A percentile compares a stretch with the other conserved stretches of the same genome.
Conservation (phyloP, 2,797 vertebrate genomes). For the Karalla daura region DNA sequence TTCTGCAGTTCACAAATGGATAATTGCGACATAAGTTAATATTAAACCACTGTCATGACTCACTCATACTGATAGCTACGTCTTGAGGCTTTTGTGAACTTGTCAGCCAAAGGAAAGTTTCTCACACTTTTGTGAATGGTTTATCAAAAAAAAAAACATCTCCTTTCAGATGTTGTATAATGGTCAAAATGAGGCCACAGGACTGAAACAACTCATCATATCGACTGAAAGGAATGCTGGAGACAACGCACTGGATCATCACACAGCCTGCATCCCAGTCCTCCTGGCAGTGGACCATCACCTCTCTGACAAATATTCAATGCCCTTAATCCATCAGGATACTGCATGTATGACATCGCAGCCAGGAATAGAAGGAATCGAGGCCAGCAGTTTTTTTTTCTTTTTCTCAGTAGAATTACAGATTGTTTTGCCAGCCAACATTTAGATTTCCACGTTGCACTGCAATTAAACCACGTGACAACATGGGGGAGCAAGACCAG, state of each 20-base stretch:
- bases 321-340: slow-evolving; percentile 68
- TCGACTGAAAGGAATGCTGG: slow-evolving; percentile 50
- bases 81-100: slow-evolving; percentile 8
- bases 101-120: slow-evolving; percentile 57
- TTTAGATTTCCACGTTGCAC: slow-evolving; percentile 22
- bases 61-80: slow-evolving; percentile 12
- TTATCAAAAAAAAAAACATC: slow-evolving; percentile 22
- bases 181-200: slow-evolving; percentile 34
- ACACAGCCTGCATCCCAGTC: slow-evolving; percentile 33
- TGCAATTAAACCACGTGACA: slow-evolving; percentile 12
- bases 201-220: slow-evolving; percentile 52
- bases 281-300: slow-evolving; percentile 74
- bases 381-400: slow-evolving; percentile 48
- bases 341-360: slow-evolving; percentile 28
- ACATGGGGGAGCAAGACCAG: slow-evolving; percentile 32
- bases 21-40: slow-evolving; percentile 30
- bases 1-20: slow-evolving; percentile 30
- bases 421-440: slow-evolving; percentile 22
- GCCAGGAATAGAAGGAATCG: slow-evolving; percentile 42
- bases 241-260: slow-evolving; percentile 52
- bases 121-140: slow-evolving; percentile 53
- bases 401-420: slow-evolving; percentile 18
- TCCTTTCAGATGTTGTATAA: slow-evolving; percentile 29
- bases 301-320: slow-evolving; percentile 51
- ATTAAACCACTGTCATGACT: slow-evolving; percentile 37